Percentiles rank a stretch among this genome's conserved stretches.
Evolutionary conservation across 2,113 vertebrate genomes (phyloP).

Genomic region (Oreocharis arfaki): DNA sequence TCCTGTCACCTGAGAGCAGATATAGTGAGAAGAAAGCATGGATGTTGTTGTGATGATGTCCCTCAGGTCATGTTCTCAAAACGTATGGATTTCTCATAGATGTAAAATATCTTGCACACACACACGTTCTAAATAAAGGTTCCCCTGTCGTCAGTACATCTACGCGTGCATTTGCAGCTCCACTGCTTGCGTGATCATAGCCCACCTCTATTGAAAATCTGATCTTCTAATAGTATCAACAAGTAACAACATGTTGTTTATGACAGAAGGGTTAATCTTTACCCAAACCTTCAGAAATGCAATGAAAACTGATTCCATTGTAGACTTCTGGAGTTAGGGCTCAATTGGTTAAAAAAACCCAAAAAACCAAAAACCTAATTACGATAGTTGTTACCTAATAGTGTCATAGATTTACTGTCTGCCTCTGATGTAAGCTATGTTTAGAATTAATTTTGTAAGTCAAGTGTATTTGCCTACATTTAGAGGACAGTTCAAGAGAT

Average conservation of each 20-base stretch:
- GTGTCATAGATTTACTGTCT: background rate
- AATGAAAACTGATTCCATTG: background rate
- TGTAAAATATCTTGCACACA: background rate
- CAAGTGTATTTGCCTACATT: background rate
- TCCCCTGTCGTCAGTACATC: background rate
- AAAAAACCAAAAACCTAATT: background rate
- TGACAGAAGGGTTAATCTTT: background rate
- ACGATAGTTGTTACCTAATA: background rate
- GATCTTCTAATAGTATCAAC: background rate
- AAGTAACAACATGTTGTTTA: background rate
- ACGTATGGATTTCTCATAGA: background rate
- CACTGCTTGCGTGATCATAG: background rate
- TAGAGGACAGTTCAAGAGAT: background rate
- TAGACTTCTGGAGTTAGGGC: background rate
- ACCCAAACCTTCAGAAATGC: background rate
- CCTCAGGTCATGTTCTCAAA: background rate
- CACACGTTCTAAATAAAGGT: accelerated
- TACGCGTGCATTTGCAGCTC: background rate
- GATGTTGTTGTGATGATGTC: background rate
- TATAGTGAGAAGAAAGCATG: background rate
- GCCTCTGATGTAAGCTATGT: background rate
- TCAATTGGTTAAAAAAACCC: background rate
- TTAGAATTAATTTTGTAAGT: background rate
- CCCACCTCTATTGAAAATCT: background rate
- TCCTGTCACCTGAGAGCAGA: background rate